These are phyloP conservation scores for Todiramphus chloris DNA, from an alignment of 2,113 vertebrate genomes.

Conservation along the genomic window DNA sequence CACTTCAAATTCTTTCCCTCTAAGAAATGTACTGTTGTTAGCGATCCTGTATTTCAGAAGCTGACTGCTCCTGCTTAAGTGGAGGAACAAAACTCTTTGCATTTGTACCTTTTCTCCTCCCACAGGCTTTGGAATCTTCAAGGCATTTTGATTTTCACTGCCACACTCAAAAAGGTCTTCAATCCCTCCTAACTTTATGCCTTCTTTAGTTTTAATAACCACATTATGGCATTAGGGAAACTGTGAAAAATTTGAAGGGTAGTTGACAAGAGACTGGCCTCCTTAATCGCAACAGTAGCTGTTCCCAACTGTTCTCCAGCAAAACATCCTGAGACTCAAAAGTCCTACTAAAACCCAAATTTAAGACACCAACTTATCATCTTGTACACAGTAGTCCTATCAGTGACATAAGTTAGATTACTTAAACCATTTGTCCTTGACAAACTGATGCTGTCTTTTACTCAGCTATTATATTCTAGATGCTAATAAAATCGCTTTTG, in stretches of 20 bases:
- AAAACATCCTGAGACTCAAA: background rate
- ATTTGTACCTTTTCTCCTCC: background rate
- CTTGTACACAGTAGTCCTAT: background rate
- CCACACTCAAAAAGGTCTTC: background rate
- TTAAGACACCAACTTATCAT: background rate
- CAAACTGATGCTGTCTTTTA: background rate
- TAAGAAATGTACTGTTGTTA: background rate
- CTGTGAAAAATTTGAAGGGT: background rate
- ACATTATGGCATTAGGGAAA: background rate
- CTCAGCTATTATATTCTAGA: background rate
- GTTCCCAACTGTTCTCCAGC: background rate
- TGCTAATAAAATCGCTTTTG: background rate
- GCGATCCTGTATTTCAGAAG: background rate
- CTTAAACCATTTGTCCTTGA: background rate
- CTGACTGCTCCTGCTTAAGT: background rate
- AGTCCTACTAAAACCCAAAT: background rate
- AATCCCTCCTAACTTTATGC: background rate
- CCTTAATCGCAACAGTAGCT: background rate
- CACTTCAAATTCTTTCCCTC: background rate
- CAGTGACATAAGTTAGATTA: background rate
- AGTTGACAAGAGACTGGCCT: background rate
- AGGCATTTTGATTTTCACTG: background rate
- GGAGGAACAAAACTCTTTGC: background rate
- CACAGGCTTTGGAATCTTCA: background rate
- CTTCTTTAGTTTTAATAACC: background rate